These are phyloP conservation scores for Oenanthe oenanthe DNA, from an alignment of 2,113 vertebrate genomes.

Conservation along the genomic window DNA sequence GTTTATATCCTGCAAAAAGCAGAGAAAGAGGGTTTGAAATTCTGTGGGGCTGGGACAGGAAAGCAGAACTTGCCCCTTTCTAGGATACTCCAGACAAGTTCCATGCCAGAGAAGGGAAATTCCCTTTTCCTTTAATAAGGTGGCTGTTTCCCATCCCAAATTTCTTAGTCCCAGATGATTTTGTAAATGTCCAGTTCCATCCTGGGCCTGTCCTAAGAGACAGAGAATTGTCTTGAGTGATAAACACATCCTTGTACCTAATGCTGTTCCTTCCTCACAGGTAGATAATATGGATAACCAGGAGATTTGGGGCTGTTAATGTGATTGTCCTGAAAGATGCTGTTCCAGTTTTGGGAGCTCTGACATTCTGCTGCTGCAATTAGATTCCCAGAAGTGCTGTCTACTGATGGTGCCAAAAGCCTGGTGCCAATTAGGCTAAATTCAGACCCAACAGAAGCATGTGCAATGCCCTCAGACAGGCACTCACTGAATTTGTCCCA, in stretches of 20 bases:
- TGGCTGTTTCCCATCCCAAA: background rate
- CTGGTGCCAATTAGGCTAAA: background rate
- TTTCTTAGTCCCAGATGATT: background rate
- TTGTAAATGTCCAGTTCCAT: background rate
- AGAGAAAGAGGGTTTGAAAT: background rate
- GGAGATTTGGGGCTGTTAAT: background rate
- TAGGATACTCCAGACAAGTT: background rate
- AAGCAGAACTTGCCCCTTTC: constrained; percentile 4
- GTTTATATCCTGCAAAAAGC: background rate
- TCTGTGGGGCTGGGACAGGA: background rate
- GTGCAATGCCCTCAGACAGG: background rate
- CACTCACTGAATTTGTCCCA: background rate
- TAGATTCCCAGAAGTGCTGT: background rate
- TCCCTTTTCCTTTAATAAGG: background rate
- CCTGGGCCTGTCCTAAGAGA: background rate
- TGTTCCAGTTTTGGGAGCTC: background rate
- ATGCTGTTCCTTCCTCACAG: background rate
- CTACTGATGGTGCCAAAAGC: background rate
- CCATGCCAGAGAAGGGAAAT: background rate
- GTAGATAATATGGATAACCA: background rate
- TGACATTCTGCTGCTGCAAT: background rate
- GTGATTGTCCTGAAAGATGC: background rate
- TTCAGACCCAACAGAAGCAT: background rate
- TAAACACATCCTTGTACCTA: background rate
- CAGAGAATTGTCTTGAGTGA: background rate